Evolutionary conservation across 2,797 vertebrate genomes (phyloP), one percentile per base, ranked within the genome.

Genomic region (Tragelaphus eurycerus): DNA sequence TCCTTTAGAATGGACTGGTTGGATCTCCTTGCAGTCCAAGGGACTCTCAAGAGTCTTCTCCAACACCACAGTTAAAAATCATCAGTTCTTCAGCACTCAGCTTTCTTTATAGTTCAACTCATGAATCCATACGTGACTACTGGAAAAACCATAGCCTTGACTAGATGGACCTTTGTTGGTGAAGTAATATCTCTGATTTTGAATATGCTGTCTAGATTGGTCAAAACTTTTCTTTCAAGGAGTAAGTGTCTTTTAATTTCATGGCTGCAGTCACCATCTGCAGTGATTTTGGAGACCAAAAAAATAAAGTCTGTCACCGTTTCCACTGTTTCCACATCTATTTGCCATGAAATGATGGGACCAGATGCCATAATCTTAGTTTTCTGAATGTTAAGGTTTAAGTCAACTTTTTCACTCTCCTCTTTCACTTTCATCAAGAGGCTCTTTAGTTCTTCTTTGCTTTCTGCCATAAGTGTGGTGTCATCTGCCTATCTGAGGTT

Each of bases 51-150:
- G 29, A 62, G 29, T 62, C 29, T 62, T 62, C 14, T 62, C 29
- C 60, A 62, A 62, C 6, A 62, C 14, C 6, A 62, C 60, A 31
- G 29, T 62, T 62, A 29, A 62, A 62, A 62, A 62, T 29, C 14
- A 62, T 62, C 60, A 62, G 3, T 62, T 62, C 6, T 62, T 31
- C 3, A 1, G 60, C 0, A 0, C 29, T 31, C 60, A 62, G 14
- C 60, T 62, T 31, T 62, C 60, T 16, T 15, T 15, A 62, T 2
- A 62, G 14, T 15, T 14, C 6, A 62, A 7, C 13, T 62, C 60
- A 31, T 6, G 0, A 6, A 62, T 62, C 29, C 14, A 15, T 62
- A 62, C 29, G 16, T 15, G 13, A 62, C 29, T 0, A 62, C 14
- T 62, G 14, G 29, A 62, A 62, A 31, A 62, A 62, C 60, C 3